These are phyloP conservation scores for Trinorchestia longiramus DNA, from an alignment of 1,140 invertebrate species.

Conservation along the genomic window DNA sequence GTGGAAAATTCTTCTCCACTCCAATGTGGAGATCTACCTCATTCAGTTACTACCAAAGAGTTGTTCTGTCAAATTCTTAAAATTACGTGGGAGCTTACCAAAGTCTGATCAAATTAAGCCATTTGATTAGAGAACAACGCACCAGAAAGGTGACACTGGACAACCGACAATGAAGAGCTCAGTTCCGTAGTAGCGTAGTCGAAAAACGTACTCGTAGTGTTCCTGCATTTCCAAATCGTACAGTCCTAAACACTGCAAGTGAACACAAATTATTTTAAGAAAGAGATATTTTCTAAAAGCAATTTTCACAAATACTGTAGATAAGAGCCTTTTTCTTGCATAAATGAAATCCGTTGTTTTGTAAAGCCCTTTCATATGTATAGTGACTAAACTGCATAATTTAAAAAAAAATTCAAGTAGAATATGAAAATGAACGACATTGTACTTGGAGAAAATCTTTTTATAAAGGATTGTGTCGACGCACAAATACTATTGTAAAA, in stretches of 20 bases:
- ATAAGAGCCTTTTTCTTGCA: not conserved
- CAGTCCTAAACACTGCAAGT: slow-evolving; percentile 59
- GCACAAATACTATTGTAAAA: no score
- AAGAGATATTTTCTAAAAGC: not conserved
- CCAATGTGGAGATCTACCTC: no score
- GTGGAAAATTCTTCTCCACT: no score
- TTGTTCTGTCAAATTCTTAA: no score
- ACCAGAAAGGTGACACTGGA: slow-evolving; percentile 58
- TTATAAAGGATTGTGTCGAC: no score
- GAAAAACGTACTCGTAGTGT: slow-evolving; percentile 57
- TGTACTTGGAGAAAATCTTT: no score
- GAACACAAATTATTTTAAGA: not conserved
- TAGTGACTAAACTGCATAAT: no score
- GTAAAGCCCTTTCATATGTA: not conserved
- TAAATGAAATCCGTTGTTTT: not conserved
- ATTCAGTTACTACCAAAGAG: no score
- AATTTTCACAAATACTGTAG: not conserved
- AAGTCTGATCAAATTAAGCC: no score
- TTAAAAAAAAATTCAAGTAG: no score
- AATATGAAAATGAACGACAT: no score
- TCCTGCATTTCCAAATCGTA: slow-evolving; percentile 57
- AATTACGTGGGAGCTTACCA: no score
- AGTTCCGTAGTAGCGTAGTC: slow-evolving; percentile 59
- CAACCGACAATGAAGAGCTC: slow-evolving; percentile 60
- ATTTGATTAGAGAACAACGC: not conserved